phyloP scores from a whole-genome alignment of 2,888 invertebrate genomes.

The Melanchra persicariae region DNA sequence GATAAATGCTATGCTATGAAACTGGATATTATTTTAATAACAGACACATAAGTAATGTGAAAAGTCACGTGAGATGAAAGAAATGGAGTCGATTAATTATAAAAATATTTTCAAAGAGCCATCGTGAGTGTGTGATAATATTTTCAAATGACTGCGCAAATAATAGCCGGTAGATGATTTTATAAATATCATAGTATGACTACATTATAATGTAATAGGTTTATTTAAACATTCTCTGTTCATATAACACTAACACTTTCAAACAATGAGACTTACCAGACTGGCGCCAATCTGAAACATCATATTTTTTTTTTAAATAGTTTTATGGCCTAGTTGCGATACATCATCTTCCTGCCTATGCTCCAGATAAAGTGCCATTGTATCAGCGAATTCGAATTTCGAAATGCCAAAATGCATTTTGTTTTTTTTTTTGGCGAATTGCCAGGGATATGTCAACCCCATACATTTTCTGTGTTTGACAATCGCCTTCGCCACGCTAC shows the following conservation, averaged over 20 bases:
- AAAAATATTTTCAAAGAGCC: conserved; percentile 9
- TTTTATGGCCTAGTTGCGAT: no score
- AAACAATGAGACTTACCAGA: not conserved
- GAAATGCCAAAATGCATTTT: no score
- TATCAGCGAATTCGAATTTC: no score
- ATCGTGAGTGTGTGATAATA: conserved; percentile 25
- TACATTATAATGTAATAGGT: conserved; percentile 9
- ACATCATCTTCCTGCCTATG: no score
- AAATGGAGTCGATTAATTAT: not conserved
- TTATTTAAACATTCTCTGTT: conserved; percentile 16
- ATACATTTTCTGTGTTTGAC: no score
- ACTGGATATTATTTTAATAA: conserved; percentile 38
- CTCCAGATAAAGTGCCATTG: not conserved
- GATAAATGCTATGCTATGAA: not conserved
- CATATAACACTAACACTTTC: conserved; percentile 3
- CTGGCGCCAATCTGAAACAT: not conserved
- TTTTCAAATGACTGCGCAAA: conserved; percentile 23
- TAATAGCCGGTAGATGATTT: conserved; percentile 9
- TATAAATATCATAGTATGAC: conserved; percentile 28
- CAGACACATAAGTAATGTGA: conserved; percentile 5
- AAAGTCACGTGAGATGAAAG: not conserved
- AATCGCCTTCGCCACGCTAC: no score
- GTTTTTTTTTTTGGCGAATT: no score
- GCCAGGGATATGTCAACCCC: no score
- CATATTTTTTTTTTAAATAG: no score